A percentile compares a stretch with the other conserved stretches of the same genome.
phyloP scores from a whole-genome alignment of 2,797 vertebrate genomes.

The Jordanella pulchra region DNA sequence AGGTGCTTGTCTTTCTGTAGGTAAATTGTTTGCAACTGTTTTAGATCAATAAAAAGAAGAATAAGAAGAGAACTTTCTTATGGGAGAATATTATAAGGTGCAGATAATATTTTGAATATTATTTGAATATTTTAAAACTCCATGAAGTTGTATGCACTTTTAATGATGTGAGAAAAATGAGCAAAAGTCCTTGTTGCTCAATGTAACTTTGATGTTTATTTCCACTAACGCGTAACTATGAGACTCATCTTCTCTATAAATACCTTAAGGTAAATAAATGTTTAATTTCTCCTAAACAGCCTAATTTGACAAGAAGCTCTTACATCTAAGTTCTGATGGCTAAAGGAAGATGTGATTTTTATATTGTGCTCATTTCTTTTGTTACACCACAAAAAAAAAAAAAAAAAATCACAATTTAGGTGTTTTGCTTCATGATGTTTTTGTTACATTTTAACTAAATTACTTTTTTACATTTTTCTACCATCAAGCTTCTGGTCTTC shows the following conservation, averaged over 20 bases:
- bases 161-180: neutral
- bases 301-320: constrained; percentile 1
- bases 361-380: neutral
- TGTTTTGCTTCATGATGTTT: neutral
- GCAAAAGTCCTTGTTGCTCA: too few relatives aligned
- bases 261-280: neutral
- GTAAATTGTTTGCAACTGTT: constrained; percentile 3
- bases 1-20: neutral
- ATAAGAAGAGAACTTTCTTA: neutral
- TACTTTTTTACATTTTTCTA: constrained; percentile 15
- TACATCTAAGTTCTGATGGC: neutral
- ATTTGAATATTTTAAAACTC: neutral
- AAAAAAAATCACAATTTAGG: neutral
- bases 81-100: too few relatives aligned
- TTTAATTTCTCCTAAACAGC: neutral
- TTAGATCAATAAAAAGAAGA: neutral
- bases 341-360: neutral
- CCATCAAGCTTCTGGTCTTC: constrained; percentile 81
- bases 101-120: neutral
- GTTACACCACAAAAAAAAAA: neutral
- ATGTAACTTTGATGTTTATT: too few relatives aligned
- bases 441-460: neutral
- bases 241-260: neutral
- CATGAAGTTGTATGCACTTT: neutral
- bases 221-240: neutral